These are phyloP conservation scores for Isotomurus palustris DNA, from an alignment of 2,888 invertebrate genomes.

Conservation along the genomic window DNA sequence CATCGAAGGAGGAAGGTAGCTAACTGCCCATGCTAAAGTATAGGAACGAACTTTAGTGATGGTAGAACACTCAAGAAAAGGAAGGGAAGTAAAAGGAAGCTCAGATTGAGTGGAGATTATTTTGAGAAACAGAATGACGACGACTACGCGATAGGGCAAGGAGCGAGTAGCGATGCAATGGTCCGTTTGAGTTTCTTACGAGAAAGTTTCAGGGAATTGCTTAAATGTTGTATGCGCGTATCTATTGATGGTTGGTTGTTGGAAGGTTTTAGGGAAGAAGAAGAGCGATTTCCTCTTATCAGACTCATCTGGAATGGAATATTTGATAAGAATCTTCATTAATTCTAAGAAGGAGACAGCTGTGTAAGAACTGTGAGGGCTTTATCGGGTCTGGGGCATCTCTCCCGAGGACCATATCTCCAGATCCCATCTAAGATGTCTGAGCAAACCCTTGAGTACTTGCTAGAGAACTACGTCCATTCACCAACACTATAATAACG, in stretches of 20 bases:
- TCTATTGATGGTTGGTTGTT: too few relatives aligned
- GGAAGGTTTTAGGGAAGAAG: constrained; percentile 16
- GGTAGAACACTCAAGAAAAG: too few relatives aligned
- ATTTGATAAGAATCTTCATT: constrained; percentile 47
- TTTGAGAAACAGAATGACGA: too few relatives aligned
- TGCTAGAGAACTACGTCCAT: constrained; percentile 27
- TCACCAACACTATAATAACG: neutral
- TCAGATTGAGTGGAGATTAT: constrained; percentile 9
- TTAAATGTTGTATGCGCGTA: neutral
- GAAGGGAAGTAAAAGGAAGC: constrained; percentile 9
- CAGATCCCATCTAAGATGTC: constrained; percentile 47
- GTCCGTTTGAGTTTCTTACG: too few relatives aligned
- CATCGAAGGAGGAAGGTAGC: too few relatives aligned
- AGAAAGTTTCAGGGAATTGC: constrained; percentile 12
- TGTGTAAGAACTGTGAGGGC: constrained; percentile 44
- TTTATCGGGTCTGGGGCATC: constrained; percentile 43
- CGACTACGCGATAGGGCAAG: neutral
- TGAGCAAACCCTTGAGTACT: constrained; percentile 34
- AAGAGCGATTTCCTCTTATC: constrained; percentile 45
- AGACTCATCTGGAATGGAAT: constrained; percentile 45
- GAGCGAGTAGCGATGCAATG: neutral
- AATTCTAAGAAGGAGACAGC: constrained; percentile 47
- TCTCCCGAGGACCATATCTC: constrained; percentile 43
- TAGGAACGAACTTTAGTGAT: too few relatives aligned
- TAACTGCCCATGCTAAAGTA: too few relatives aligned